Conservation (phyloP, 2,888 invertebrate genomes). For the Oscheius onirici region DNA sequence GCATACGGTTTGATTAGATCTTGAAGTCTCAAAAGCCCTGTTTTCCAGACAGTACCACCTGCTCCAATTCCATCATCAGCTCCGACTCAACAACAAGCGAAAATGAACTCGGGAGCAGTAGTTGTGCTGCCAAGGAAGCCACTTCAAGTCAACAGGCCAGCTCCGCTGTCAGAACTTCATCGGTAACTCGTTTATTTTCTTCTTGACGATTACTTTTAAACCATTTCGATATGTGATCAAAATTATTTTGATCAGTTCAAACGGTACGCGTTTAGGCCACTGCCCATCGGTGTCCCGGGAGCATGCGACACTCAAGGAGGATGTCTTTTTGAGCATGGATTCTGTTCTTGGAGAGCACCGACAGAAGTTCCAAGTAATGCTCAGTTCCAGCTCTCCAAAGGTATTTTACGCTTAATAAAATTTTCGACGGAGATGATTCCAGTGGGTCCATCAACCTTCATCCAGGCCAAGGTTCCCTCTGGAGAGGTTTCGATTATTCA, state of each 20-base stretch:
- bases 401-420: no score
- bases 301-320: conserved; percentile 50
- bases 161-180: conserved; percentile 20
- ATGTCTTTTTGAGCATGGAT: conserved; percentile 52
- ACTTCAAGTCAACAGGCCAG: conserved; percentile 9
- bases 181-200: no score
- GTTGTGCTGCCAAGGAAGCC: conserved; percentile 15
- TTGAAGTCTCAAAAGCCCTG: no score
- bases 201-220: no score
- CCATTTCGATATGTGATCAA: no score
- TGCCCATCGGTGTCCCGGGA: conserved; percentile 44
- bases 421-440: conserved; percentile 7
- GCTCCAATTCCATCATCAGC: no score
- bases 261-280: conserved; percentile 18
- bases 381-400: conserved; percentile 43
- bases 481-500: conserved; percentile 59
- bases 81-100: no score
- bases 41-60: no score
- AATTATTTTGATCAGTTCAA: no score
- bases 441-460: conserved; percentile 58
- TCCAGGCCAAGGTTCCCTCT: conserved; percentile 52
- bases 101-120: no score
- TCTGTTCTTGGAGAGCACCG: conserved; percentile 52
- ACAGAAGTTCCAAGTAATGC: conserved; percentile 34
- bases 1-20: no score